Conservation (phyloP, 2,888 invertebrate species). For the Galeruca laticollis region DNA sequence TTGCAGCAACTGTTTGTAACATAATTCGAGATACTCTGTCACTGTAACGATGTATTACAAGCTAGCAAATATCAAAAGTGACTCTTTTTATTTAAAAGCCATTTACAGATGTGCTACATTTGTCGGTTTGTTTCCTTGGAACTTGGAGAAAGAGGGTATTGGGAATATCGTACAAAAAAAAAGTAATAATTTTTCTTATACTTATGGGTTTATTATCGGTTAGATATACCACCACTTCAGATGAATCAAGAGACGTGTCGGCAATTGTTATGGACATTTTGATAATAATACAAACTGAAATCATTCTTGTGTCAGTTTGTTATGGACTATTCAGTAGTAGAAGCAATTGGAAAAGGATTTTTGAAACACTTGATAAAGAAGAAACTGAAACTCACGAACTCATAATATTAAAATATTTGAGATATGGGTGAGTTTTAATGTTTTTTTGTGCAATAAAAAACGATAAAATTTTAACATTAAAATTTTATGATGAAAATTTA, state of each 20-base stretch:
- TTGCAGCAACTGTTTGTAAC: neutral
- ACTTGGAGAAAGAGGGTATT: neutral
- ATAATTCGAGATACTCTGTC: neutral
- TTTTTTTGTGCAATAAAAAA: too few species aligned
- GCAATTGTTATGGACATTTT: neutral
- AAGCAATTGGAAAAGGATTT: too few species aligned
- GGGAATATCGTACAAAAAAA: neutral
- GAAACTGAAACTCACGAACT: too few species aligned
- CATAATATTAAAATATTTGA: neutral
- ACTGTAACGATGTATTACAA: neutral
- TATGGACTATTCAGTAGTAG: too few species aligned
- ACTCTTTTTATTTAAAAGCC: neutral
- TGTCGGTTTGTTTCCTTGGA: slow-evolving; percentile 5
- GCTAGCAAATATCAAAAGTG: neutral
- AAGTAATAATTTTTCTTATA: neutral
- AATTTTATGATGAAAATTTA: too few species aligned
- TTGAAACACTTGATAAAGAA: too few species aligned
- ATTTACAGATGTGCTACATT: neutral
- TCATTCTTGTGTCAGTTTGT: too few species aligned
- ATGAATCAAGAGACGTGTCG: neutral
- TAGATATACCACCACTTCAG: neutral
- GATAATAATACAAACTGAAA: neutral
- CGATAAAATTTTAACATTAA: too few species aligned
- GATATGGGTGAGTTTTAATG: neutral
- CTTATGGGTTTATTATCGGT: neutral